Evolutionary conservation across 2,888 invertebrate species (phyloP), one percentile per base, ranked within the genome.

Genomic region (Diaphora mendica): DNA sequence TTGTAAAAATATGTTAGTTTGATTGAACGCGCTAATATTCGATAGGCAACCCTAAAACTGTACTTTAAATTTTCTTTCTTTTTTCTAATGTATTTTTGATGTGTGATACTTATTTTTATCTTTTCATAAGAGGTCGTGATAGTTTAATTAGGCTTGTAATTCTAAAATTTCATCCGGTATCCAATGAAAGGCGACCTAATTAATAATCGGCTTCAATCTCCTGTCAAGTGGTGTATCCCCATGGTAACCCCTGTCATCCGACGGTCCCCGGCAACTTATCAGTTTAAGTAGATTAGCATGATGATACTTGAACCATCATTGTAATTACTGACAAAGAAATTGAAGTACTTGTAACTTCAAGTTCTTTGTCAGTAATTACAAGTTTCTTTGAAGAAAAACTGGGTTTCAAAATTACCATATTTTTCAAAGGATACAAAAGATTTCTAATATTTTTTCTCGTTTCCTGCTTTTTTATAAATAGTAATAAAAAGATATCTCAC

Each of bases 191-290:
- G 62, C 55, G 71, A 71, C 74, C 68, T 71, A 74, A 71, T 74
- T 74, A 71, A 71, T 68, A 71, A 68, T 71, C 68, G 71, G 26
- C 64, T 71, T 71, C 68, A 55, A 74, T 71, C 74, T 74, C 17
- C 23, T 55, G 70, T 71, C 64, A 68, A 71, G 74, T 68, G 51
- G 30, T 70, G 20, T 39, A 51, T 30, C 69, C 70, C 64, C 30
- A 62, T 39, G 44, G 55, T 39, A 74, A 67, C 67, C 70, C 62
- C 64, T 68, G 35, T 62, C 64, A 33, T 64, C 64, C 71, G 68
- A 67, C 33, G 39, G 64, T 39, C 26, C 71, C 30, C 55, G 68
- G 71, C 68, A 66, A 65, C 65, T 73, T 70, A 44, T 69, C 68
- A 64, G 13, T 74, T 68, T 74, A 33, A 35, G 35, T 51, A 68